Conservation (phyloP, 2,797 vertebrate genomes). For the Eidolon dupreanum region DNA sequence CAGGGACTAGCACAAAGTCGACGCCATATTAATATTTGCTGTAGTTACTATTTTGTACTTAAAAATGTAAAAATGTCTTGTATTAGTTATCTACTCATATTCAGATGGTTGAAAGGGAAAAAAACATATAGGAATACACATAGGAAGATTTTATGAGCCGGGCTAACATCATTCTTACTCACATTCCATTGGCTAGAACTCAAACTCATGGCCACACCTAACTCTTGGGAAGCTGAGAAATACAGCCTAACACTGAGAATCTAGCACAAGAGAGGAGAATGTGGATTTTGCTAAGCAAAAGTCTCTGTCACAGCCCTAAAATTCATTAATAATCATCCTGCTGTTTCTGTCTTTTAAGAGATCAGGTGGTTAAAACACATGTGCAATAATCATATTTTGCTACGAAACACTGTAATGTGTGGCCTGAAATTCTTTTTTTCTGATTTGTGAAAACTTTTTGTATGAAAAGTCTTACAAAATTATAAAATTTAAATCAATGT, state of each 20-base stretch:
- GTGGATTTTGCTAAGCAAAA: not conserved
- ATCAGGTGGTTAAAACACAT: not conserved
- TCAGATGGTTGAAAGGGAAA: not conserved
- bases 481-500: slow-evolving; percentile 9
- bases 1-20: not conserved
- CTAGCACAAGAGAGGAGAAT: not conserved
- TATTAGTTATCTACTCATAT: not conserved
- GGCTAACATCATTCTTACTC: not conserved
- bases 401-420: not conserved
- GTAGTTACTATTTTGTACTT: not conserved
- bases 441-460: not conserved
- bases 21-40: not conserved
- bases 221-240: not conserved
- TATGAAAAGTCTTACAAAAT: slow-evolving; percentile 44
- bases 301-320: not conserved
- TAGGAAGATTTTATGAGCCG: not conserved
- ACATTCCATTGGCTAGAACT: not conserved
- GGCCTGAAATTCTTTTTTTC: not conserved
- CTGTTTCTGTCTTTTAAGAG: not conserved
- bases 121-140: not conserved
- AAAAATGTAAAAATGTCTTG: not conserved
- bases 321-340: not conserved
- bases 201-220: not conserved
- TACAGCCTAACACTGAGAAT: not conserved
- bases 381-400: not conserved